Evolutionary conservation across 2,797 vertebrate species (phyloP), one percentile per base, ranked within the genome.

Genomic region (Cephalopachus bancanus): DNA sequence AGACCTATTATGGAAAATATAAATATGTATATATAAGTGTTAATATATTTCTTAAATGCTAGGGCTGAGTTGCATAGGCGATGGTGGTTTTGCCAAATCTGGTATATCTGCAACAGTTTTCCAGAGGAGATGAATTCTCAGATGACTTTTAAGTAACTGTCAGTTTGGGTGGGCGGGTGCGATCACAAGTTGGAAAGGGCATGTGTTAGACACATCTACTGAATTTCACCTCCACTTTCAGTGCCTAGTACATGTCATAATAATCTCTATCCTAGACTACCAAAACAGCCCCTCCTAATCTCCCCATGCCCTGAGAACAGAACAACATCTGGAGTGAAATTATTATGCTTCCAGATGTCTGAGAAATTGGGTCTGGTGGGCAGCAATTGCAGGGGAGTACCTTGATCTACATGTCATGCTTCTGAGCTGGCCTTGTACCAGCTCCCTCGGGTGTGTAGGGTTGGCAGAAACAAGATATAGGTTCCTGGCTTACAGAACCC

Each of bases 311-410:
- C 44, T 60, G 14, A 87, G 22, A 65, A 83, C 14, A 83, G 37
- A 96, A 55, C 2, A 64, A 71, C 20, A 93, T 30, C 8, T 76
- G 30, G 22, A 65, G 12, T n/a, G 17, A 93, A 67, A 59, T 76
- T 15, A 49, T 78, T n/a, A 64, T 60, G 51, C 30, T 75, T 78
- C 30, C 24, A 71, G 5, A 72, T 49, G 30, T 67, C 26, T 14
- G 71, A 37, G 76, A 64, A 88, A 57, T 16, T 37, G 26, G 49
- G 11, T 9, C 17, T 30, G 53, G 65, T 24, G 19, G 17, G 15
- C 24, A 89, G 57, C 16, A 19, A 2, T 10, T 28, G 7, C 57
- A 84, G 12, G 4, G 2, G 16, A 33, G 49, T 55, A 44, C 33
- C 62, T 78, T 71, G 26, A 6, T 87, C 33, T 91, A 0, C 55